Evolutionary conservation across 2,797 vertebrate genomes (phyloP), one percentile per base, ranked within the genome.

Genomic region (Erpetoichthys calabaricus): DNA sequence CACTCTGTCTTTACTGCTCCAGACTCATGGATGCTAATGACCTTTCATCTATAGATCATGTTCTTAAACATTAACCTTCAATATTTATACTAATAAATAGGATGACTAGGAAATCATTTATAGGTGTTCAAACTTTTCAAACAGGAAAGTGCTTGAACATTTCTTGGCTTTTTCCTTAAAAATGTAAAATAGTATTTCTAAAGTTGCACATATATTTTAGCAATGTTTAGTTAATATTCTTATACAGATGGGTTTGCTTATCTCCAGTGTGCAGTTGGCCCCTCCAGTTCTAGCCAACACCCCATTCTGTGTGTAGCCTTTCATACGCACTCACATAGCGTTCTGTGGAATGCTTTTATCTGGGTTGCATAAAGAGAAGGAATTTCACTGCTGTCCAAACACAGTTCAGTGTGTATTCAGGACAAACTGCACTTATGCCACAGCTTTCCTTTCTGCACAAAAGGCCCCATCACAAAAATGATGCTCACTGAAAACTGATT

Each of bases 311-410:
- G 9, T 53, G 56, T 55, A 56, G 52, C 57, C 53, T 62, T 57
- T 58, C 46, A 63, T 56, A 64, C 4, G 1, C 50, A 61, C 25
- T 65, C 61, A 66, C 63, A 72, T 64, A 68, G 55, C 0, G 5
- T 60, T 50, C 60, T 66, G 62, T 68, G 69, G 71, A 82, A 81
- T 73, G 73, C 75, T 78, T 82, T 82, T 69, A 75, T 78, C 71
- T 71, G 44, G 67, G 62, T 67, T 69, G 78, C 75, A 78, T 79
- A 62, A 67, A 67, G 56, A 77, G 70, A 72, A 72, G 78, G 80
- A 70, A 62, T 73, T 77, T 69, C 68, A 64, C 61, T 67, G 62
- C 67, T 70, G 75, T 78, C 76, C 72, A 74, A 68, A 70, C 68
- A 64, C 64, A 63, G 67, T 70, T 67, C 65, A 76, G 59, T 60